Percentiles rank a stretch among this genome's conserved stretches.
Evolutionary conservation across 37 sponge, comb jelly and placozoan species (phyloP).

Genomic region (Aphrocallistes beatrix): DNA sequence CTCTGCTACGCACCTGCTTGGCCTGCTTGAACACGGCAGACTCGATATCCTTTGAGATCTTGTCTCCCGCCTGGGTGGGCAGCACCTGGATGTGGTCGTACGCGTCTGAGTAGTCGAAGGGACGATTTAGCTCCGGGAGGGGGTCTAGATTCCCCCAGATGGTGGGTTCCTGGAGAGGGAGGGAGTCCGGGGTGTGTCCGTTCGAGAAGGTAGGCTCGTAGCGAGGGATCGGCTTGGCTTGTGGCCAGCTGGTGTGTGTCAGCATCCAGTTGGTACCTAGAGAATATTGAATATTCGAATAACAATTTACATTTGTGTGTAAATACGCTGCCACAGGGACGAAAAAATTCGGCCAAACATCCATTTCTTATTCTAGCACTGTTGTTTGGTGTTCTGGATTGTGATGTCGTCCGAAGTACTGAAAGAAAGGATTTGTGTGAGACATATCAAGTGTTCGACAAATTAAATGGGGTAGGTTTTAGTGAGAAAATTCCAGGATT

Average conservation of each 20-base stretch:
- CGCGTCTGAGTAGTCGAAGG: conserved; percentile 10
- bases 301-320: no score
- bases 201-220: neutral
- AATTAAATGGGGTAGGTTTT: no score
- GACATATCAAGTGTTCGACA: no score
- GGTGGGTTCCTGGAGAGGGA: neutral
- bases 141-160: conserved; percentile 17
- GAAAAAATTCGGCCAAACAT: no score
- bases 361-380: no score
- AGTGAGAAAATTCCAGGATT: no score
- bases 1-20: neutral
- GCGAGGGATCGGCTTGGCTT: conserved; percentile 6
- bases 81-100: neutral
- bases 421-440: no score
- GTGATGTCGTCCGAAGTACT: no score
- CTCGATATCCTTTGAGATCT: conserved; percentile 1
- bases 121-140: neutral
- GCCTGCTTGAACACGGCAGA: conserved; percentile 7
- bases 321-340: no score
- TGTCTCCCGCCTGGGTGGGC: neutral
- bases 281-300: no score
- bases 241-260: conserved; percentile 4
- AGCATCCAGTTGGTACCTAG: conserved; percentile 17
- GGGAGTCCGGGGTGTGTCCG: neutral
- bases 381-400: no score